Evolutionary conservation across 2,797 vertebrate species (phyloP), one percentile per base, ranked within the genome.

Genomic region (Anolis apletophallus): DNA sequence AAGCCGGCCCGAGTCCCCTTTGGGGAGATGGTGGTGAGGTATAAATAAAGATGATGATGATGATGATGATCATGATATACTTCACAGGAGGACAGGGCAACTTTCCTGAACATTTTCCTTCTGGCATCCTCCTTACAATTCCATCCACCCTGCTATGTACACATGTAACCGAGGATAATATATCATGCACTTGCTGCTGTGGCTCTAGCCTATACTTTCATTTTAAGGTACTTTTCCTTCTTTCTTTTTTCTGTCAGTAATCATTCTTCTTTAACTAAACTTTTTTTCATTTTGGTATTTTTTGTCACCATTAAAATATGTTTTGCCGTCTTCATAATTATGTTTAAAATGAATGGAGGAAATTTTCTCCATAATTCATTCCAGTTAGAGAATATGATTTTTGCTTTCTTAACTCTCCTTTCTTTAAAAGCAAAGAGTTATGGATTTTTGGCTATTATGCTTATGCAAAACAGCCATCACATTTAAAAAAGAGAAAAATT

Each of bases 321-420:
- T 64, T 72, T 83, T 72, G 32, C 40, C 73, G 5, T 73, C 23
- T 46, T 57, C 29, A 73, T 12, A 32, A 72, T 82, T 73, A 55
- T 59, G 23, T 46, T 36, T n/a, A 54, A 54, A 83, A 12, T 59
- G 69, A 73, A 13, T 36, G 26, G 23, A 40, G 34, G 23, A n/a
- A 83, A 73, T 54, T 69, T 34, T 81, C 64, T 52, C n/a, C 68
- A 54, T 69, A 34, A 54, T 81, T 81, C 52, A 81, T 81, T 81
- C 64, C 26, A 54, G 46, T 52, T n/a, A 69, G 46, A 54, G 50
- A n/a, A 81, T 69, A 52, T 69, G 80, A 69, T 34, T 68, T 67
- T 69, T 81, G 64, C 32, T 23, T 68, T 69, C 32, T 21, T 69
- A 78, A 85, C 8, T 13, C 3, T 36, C 23, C 1, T 5, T 12